These are phyloP conservation scores for Pyrgilauda ruficollis DNA, from an alignment of 2,113 vertebrate species.

Conservation along the genomic window DNA sequence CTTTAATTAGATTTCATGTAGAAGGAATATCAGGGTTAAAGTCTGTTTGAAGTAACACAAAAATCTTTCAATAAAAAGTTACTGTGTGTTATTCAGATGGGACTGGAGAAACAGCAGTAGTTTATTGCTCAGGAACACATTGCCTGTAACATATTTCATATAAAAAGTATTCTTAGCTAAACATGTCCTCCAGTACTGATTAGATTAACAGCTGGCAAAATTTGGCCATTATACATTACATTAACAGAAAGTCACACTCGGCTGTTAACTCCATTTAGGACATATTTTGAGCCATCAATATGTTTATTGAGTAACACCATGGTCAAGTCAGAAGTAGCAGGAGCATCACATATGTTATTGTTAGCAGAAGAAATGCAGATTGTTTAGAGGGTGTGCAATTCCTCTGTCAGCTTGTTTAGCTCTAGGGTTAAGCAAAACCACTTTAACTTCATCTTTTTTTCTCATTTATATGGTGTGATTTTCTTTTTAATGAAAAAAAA, in stretches of 20 bases:
- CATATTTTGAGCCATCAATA: background rate
- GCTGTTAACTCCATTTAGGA: background rate
- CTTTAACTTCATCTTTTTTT: background rate
- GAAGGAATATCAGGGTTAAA: background rate
- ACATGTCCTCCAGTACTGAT: background rate
- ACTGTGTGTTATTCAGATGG: background rate
- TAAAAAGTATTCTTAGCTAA: background rate
- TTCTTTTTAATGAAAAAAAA: background rate
- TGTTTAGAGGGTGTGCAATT: background rate
- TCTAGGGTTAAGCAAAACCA: background rate
- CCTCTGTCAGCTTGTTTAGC: background rate
- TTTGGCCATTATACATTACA: background rate
- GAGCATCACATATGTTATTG: background rate
- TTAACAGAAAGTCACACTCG: background rate
- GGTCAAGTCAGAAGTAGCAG: background rate
- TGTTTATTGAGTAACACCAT: background rate
- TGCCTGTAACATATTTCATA: background rate
- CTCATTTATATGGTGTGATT: background rate
- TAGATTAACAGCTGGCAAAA: background rate
- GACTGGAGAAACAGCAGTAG: background rate
- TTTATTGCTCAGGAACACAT: background rate
- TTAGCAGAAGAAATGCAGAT: background rate
- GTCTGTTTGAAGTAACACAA: background rate
- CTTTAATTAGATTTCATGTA: constrained; percentile 29
- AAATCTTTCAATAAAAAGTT: background rate